A percentile compares a stretch with the other conserved stretches of the same genome.
These are phyloP conservation scores for Dasyprocta punctata DNA, from an alignment of 2,113 vertebrate species.

Conservation along the genomic window DNA sequence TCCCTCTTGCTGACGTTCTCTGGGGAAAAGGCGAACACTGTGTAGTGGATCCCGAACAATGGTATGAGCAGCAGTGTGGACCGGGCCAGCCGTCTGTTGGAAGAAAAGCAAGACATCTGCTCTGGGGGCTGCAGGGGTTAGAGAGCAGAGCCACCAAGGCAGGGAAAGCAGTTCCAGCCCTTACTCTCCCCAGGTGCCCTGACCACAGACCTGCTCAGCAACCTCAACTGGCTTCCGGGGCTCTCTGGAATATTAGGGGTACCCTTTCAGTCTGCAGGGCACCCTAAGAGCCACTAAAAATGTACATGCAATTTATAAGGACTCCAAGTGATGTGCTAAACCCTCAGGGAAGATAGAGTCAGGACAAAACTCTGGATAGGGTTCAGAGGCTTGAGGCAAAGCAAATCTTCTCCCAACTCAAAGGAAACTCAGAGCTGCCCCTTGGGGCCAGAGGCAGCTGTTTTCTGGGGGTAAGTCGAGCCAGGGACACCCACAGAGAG, in stretches of 20 bases:
- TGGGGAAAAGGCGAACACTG: slow-evolving; percentile 98
- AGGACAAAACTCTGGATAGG: background rate
- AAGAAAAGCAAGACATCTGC: slow-evolving; percentile 65
- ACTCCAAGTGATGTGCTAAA: background rate
- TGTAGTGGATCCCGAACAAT: slow-evolving; percentile 98
- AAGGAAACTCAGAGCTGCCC: background rate
- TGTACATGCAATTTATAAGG: background rate
- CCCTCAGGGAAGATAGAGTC: background rate
- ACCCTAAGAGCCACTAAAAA: background rate
- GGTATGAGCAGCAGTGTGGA: slow-evolving; percentile 98
- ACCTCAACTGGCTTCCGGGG: background rate
- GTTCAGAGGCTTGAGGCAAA: background rate
- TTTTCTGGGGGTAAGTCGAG: background rate
- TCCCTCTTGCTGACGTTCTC: slow-evolving; percentile 97
- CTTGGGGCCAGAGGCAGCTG: rapidly evolving
- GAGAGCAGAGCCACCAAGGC: background rate
- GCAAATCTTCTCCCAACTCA: background rate
- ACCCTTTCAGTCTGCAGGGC: background rate
- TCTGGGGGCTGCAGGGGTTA: background rate
- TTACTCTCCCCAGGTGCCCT: background rate
- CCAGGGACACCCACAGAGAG: background rate
- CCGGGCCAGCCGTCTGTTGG: slow-evolving; percentile 93
- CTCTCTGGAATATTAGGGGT: background rate
- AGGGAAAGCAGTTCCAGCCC: background rate
- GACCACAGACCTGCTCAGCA: background rate